Conservation (phyloP, 2,888 invertebrate genomes). For the Volucella bombylans region DNA sequence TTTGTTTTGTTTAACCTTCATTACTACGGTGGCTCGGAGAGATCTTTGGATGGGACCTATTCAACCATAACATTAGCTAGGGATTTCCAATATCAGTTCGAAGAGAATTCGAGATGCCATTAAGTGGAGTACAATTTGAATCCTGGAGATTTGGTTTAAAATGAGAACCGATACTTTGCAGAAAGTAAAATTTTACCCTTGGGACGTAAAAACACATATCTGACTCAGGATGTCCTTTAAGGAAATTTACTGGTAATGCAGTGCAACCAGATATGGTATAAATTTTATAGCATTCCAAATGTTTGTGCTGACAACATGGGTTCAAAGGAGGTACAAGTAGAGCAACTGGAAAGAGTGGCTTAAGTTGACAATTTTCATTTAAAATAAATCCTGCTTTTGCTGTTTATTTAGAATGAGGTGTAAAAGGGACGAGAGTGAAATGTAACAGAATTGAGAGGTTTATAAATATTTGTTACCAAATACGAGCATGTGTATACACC, state of each 20-base stretch:
- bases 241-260: not conserved
- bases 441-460: no score
- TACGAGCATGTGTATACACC: no score
- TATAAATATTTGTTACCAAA: no score
- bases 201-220: slow-evolving; percentile 12
- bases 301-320: not conserved
- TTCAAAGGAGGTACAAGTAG: no score
- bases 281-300: slow-evolving; percentile 3
- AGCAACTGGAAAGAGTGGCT: no score
- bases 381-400: no score
- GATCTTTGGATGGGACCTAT: not conserved
- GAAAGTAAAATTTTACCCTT: slow-evolving; percentile 39
- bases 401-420: no score
- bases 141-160: slow-evolving; percentile 55
- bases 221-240: not conserved
- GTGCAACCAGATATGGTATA: not conserved
- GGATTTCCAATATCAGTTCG: slow-evolving; percentile 64
- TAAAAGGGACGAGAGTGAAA: no score
- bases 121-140: slow-evolving; percentile 60
- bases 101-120: slow-evolving; percentile 61
- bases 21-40: not conserved
- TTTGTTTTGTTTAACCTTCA: slow-evolving; percentile 41
- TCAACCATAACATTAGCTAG: slow-evolving; percentile 26
- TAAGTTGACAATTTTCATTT: no score
- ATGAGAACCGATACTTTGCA: slow-evolving; percentile 46